These are phyloP conservation scores for Plemyria rubiginata DNA, from an alignment of 2,888 invertebrate genomes.

Conservation along the genomic window DNA sequence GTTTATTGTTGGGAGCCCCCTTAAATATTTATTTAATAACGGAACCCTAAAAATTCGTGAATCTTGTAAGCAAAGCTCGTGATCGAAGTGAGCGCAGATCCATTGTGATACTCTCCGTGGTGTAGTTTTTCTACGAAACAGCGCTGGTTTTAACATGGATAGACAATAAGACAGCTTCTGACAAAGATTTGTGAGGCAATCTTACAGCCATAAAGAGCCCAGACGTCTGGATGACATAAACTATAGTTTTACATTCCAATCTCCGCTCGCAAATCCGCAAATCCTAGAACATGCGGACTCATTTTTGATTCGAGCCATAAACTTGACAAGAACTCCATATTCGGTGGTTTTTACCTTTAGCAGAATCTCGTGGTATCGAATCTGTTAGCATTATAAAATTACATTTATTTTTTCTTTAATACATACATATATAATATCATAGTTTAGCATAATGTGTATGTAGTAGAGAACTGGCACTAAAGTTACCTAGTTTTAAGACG, in stretches of 20 bases:
- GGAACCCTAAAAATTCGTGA: too few species aligned
- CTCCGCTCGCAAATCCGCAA: conserved; percentile 8
- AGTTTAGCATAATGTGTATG: too few species aligned
- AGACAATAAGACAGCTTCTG: background rate
- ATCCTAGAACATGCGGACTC: conserved; percentile 4
- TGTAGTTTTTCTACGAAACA: background rate
- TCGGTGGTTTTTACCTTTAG: background rate
- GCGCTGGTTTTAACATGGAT: background rate
- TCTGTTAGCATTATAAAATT: too few species aligned
- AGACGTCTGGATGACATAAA: conserved; percentile 8
- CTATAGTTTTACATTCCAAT: conserved; percentile 17
- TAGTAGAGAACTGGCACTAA: too few species aligned
- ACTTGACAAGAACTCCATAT: conserved; percentile 5
- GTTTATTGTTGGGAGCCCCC: too few species aligned
- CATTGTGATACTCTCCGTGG: background rate
- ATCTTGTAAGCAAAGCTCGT: too few species aligned
- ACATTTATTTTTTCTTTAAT: too few species aligned
- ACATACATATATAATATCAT: too few species aligned
- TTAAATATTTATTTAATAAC: too few species aligned
- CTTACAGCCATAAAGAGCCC: background rate
- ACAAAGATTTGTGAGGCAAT: background rate
- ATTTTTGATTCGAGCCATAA: conserved; percentile 6
- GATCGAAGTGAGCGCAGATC: too few species aligned
- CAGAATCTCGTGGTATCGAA: background rate
- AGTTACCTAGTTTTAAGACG: too few species aligned